Evolutionary conservation across 2,888 invertebrate genomes (phyloP).

Genomic region (Hirudinaria manillensis): DNA sequence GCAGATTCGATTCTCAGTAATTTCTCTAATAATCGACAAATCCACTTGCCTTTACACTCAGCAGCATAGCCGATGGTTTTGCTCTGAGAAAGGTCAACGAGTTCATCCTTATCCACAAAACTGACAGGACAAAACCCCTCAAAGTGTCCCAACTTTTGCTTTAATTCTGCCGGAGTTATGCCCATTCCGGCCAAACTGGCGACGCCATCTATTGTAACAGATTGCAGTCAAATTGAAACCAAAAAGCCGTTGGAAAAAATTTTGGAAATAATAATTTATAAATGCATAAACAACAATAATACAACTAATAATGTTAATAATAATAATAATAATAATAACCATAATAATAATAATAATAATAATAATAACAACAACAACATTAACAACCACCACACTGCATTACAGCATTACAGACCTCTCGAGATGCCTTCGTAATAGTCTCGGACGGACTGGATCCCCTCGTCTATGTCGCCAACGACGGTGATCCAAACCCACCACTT

Average conservation of each 20-base stretch:
- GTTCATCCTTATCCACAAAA: conserved; percentile 48
- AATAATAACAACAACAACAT: too few relatives aligned
- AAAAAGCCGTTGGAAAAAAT: too few relatives aligned
- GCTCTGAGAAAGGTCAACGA: conserved; percentile 50
- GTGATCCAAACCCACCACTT: conserved; percentile 49
- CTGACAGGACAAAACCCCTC: conserved; percentile 54
- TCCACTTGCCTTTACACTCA: conserved; percentile 50
- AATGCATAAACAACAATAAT: neutral
- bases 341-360: too few relatives aligned
- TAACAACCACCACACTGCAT: too few relatives aligned
- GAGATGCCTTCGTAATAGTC: conserved; percentile 17
- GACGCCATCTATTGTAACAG: conserved; percentile 51
- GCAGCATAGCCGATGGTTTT: conserved; percentile 49
- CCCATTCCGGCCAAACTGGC: conserved; percentile 52
- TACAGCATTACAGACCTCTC: conserved; percentile 7
- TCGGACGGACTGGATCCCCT: conserved; percentile 42
- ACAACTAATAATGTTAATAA: neutral
- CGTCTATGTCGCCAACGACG: conserved; percentile 44
- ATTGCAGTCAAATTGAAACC: too few relatives aligned
- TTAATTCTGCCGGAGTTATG: conserved; percentile 52
- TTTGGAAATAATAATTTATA: neutral
- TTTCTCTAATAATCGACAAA: too few relatives aligned
- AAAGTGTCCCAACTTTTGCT: conserved; percentile 49
- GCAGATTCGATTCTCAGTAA: too few relatives aligned
- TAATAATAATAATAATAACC: too few relatives aligned